Evolutionary conservation across 1,140 invertebrate genomes (phyloP).

Genomic region (Macrosteles quadrilineatus): DNA sequence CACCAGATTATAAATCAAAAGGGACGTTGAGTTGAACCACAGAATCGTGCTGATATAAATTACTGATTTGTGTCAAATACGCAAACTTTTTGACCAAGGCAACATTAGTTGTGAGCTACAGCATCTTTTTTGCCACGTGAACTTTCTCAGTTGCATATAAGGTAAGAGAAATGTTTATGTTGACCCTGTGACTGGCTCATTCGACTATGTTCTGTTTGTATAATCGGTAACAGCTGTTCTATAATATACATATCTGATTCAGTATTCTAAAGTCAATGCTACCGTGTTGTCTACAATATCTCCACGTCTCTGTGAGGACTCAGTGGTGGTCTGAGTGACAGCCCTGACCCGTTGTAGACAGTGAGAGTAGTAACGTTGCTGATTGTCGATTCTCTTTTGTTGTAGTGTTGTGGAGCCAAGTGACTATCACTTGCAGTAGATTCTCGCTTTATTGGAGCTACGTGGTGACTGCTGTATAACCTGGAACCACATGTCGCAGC

Average conservation of each 20-base stretch:
- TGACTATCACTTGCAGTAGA: conserved; percentile 3
- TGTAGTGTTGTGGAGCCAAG: conserved; percentile 44
- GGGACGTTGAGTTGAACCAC: no score
- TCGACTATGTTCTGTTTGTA: no score
- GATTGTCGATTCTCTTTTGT: conserved; percentile 66
- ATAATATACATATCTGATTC: not conserved
- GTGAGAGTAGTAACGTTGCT: conserved; percentile 72
- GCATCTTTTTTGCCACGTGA: no score
- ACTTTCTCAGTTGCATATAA: conserved; percentile 59
- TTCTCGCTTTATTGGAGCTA: conserved; percentile 12
- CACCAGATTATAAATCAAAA: no score
- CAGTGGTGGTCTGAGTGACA: conserved; percentile 6
- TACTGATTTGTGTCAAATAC: no score
- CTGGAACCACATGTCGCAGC: not conserved
- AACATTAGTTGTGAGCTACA: no score
- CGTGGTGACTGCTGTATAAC: conserved; percentile 17
- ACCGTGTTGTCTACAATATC: not conserved
- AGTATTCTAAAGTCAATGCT: not conserved
- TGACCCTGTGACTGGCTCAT: no score
- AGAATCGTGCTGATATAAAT: no score
- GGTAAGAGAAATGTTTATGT: not conserved
- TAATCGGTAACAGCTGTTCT: not conserved
- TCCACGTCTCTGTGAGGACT: conserved; percentile 19
- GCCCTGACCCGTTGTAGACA: conserved; percentile 42
- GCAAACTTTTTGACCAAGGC: no score